Percentiles rank a stretch among this genome's conserved stretches.
These are phyloP conservation scores for Pteropus rufus DNA, from an alignment of 2,797 vertebrate genomes.

Conservation along the genomic window DNA sequence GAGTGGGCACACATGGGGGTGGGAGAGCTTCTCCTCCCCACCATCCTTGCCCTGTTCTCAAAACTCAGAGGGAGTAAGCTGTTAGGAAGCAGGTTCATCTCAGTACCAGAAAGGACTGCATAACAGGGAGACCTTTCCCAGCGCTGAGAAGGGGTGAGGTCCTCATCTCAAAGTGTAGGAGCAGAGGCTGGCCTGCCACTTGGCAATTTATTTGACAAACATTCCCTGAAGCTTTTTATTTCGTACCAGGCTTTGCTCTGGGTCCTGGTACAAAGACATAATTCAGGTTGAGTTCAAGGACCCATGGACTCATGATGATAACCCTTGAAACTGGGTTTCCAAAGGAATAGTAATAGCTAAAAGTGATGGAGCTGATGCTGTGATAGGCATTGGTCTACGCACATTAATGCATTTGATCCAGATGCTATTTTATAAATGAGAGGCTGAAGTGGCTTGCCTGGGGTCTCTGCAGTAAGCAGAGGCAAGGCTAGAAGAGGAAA, in stretches of 20 bases:
- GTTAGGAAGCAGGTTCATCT: background rate
- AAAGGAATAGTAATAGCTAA: background rate
- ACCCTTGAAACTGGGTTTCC: background rate
- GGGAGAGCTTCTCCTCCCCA: background rate
- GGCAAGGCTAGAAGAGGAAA: background rate
- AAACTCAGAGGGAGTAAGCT: background rate
- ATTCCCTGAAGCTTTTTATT: background rate
- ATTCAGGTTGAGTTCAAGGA: background rate
- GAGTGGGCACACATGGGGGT: background rate
- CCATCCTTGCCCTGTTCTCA: background rate
- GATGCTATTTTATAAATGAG: background rate
- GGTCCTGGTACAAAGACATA: background rate
- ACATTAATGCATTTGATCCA: accelerated
- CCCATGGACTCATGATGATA: background rate
- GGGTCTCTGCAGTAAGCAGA: background rate
- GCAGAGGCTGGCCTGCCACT: background rate
- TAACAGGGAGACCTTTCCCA: background rate
- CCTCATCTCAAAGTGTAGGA: background rate
- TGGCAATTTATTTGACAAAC: background rate
- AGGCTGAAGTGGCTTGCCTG: background rate
- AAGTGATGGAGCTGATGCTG: background rate
- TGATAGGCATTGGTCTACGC: background rate
- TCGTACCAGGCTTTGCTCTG: background rate
- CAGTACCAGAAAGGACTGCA: background rate
- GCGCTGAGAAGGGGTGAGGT: background rate